Evolutionary conservation across 2,888 invertebrate genomes (phyloP).

Genomic region (Clusia tigrina): DNA sequence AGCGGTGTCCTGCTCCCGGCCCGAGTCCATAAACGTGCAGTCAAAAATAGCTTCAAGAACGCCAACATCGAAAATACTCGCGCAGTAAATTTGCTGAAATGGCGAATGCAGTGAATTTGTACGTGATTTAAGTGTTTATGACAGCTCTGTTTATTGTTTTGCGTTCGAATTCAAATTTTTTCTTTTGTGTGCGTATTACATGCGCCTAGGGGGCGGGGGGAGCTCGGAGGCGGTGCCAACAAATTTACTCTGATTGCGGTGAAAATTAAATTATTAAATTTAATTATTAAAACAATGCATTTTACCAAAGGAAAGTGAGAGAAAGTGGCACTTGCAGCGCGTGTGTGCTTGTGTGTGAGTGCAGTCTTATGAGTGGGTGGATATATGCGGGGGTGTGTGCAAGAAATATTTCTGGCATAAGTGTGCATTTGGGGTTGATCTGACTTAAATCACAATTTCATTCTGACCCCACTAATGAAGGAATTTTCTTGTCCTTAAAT

Average conservation of each 20-base stretch:
- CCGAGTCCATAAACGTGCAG: too few relatives aligned
- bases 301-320: background rate
- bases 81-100: background rate
- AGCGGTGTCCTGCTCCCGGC: too few relatives aligned
- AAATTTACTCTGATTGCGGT: background rate
- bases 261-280: background rate
- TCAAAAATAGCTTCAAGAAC: background rate
- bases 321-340: background rate
- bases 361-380: too few relatives aligned
- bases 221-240: background rate
- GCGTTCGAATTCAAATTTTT: background rate
- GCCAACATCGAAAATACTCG: background rate
- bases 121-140: conserved; percentile 1
- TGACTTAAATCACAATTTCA: too few relatives aligned
- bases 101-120: background rate
- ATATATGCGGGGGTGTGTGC: too few relatives aligned
- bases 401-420: too few relatives aligned
- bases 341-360: too few relatives aligned
- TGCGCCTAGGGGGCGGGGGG: background rate
- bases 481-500: too few relatives aligned
- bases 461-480: too few relatives aligned
- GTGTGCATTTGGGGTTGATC: too few relatives aligned
- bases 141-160: background rate
- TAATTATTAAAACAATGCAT: background rate
- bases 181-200: too few relatives aligned